Evolutionary conservation across 2,888 invertebrate species (phyloP), one percentile per base, ranked within the genome.

Genomic region (Quadroppia sp.): DNA sequence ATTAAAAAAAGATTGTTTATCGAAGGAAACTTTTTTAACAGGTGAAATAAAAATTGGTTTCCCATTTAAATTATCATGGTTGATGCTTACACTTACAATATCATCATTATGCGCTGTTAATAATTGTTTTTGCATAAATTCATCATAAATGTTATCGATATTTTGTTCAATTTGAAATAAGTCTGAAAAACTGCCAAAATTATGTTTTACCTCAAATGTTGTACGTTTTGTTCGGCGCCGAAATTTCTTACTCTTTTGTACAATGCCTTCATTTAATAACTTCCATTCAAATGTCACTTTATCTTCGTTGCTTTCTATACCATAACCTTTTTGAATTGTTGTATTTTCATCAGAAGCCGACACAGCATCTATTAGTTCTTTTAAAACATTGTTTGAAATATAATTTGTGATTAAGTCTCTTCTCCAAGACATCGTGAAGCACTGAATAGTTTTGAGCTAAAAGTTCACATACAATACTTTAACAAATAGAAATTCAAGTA

Each of bases 281-380:
- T 48, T 48, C 48, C 48, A 48, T 48, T 48, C 48, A 48, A 48
- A 48, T 48, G 20, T 48, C 20, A 48, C 15, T 48, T 48, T n/a
- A n/a, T n/a, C n/a, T n/a, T n/a, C n/a, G n/a, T n/a, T n/a, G n/a
- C n/a, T n/a, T n/a, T n/a, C n/a, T n/a, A n/a, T n/a, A n/a, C n/a
- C n/a, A n/a, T n/a, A n/a, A n/a, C n/a, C n/a, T n/a, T n/a, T n/a
- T n/a, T n/a, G n/a, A n/a, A n/a, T n/a, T n/a, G n/a, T n/a, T n/a
- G n/a, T n/a, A n/a, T n/a, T n/a, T n/a, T n/a, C n/a, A n/a, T n/a
- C n/a, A n/a, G n/a, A n/a, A n/a, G n/a, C n/a, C n/a, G 48, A 48
- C 36, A 36, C 36, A 7, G 4, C 6, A 36, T 36, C 36, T 7
- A 36, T 11, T 4, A 36, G 4, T 36, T 4, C 4, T 7, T 11